Evolutionary conservation across 1,140 invertebrate species (phyloP).

Genomic region (Phenacoccus solenopsis): DNA sequence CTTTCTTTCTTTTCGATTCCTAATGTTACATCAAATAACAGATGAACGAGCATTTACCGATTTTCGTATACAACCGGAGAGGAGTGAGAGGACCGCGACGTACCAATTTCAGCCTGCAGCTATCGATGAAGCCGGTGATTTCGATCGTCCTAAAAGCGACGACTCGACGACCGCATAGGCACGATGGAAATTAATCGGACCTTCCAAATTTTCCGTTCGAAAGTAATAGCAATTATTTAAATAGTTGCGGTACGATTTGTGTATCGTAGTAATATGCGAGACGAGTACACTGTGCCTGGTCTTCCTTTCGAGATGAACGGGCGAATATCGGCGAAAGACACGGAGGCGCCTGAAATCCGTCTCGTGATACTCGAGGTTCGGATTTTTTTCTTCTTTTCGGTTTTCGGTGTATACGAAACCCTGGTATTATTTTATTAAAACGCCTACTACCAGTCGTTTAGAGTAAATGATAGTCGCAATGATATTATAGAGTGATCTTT

Average conservation of each 20-base stretch:
- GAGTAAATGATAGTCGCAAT: background rate
- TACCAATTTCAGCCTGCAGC: background rate
- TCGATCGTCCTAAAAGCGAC: too few relatives aligned
- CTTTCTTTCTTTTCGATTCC: background rate
- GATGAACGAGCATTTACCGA: background rate
- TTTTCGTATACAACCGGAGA: background rate
- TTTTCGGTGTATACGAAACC: background rate
- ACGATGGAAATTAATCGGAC: too few relatives aligned
- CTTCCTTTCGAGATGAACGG: background rate
- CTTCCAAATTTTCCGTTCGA: too few relatives aligned
- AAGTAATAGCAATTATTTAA: background rate
- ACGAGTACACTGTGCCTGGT: background rate
- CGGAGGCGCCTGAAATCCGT: background rate
- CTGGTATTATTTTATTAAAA: background rate
- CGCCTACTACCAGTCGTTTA: background rate
- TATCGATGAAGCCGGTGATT: background rate
- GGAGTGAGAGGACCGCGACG: background rate
- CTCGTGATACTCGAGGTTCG: background rate
- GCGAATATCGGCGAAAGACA: background rate
- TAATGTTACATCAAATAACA: background rate
- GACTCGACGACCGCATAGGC: too few relatives aligned
- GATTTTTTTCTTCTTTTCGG: background rate
- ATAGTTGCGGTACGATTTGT: too few relatives aligned
- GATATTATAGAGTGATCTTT: slow-evolving; percentile 3
- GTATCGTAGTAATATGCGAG: too few relatives aligned